Percentiles rank a stretch among this genome's conserved stretches.
Evolutionary conservation across 2,888 invertebrate genomes (phyloP).

Genomic region (Coleophora deauratella): DNA sequence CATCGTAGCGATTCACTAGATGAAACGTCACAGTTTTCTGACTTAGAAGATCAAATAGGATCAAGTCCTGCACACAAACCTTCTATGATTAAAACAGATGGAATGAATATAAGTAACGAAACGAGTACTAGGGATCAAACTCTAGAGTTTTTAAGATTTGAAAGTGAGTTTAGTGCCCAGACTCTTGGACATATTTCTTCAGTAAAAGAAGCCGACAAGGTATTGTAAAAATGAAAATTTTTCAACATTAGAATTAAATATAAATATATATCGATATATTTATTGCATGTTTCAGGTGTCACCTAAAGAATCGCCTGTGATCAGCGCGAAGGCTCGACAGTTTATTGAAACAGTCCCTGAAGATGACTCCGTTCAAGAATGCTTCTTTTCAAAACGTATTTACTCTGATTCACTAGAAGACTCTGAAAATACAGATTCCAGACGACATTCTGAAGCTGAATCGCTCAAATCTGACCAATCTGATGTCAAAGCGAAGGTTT

Average conservation of each 20-base stretch:
- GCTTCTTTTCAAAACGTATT: constrained; percentile 69
- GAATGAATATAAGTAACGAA: constrained; percentile 24
- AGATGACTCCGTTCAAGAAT: constrained; percentile 70
- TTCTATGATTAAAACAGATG: constrained; percentile 25
- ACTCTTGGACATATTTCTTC: constrained; percentile 27
- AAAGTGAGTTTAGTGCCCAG: constrained; percentile 52
- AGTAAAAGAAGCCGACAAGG: constrained; percentile 43
- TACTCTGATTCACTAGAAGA: constrained; percentile 70
- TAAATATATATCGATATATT: not conserved
- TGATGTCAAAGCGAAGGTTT: constrained; percentile 60
- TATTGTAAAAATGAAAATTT: constrained; percentile 17
- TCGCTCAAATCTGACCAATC: constrained; percentile 69
- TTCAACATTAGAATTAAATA: too few species aligned
- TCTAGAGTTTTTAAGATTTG: constrained; percentile 50
- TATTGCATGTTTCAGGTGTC: constrained; percentile 31
- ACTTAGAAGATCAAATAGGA: constrained; percentile 63
- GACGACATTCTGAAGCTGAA: constrained; percentile 68
- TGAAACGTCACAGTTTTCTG: constrained; percentile 67
- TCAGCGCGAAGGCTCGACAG: constrained; percentile 68
- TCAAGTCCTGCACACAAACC: constrained; percentile 54
- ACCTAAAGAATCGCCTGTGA: constrained; percentile 64
- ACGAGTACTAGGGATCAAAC: constrained; percentile 33
- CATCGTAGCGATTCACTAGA: constrained; percentile 67
- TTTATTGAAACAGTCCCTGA: constrained; percentile 72
- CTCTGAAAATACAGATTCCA: constrained; percentile 66